A percentile compares a stretch with the other conserved stretches of the same genome.
Conservation (phyloP, 2,797 vertebrate species). For the Pteronotus mesoamericanus region DNA sequence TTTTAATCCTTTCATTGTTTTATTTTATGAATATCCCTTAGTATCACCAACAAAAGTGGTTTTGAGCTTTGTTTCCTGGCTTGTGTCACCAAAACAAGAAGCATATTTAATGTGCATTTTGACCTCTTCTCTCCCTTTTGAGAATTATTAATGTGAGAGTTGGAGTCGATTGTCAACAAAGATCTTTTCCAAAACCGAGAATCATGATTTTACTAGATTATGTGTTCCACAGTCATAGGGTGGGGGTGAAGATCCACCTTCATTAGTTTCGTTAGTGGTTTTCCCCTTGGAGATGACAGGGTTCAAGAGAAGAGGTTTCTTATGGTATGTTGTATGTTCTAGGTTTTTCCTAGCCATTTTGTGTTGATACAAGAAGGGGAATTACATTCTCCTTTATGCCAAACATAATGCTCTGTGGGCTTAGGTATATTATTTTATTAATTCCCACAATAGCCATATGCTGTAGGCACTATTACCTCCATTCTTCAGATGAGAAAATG, state of each 20-base stretch:
- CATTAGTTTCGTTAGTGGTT: not conserved
- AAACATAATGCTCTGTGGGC: not conserved
- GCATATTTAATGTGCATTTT: not conserved
- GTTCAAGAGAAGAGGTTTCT: slow-evolving; percentile 1
- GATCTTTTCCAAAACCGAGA: slow-evolving; percentile 4
- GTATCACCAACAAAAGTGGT: not conserved
- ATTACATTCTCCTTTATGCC: not conserved
- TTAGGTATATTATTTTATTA: not conserved
- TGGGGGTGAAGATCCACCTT: not conserved
- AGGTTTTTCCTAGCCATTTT: not conserved
- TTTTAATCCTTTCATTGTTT: not conserved
- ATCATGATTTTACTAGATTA: not conserved
- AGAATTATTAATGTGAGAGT: not conserved
- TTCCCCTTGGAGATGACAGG: not conserved
- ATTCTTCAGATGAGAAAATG: not conserved
- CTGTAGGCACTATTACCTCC: not conserved
- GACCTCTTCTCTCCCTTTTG: not conserved
- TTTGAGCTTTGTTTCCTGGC: not conserved
- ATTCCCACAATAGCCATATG: not conserved
- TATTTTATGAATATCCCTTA: not conserved
- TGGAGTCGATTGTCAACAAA: not conserved
- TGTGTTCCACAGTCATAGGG: not conserved
- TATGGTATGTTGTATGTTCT: not conserved
- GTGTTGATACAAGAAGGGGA: not conserved
- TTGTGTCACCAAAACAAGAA: not conserved